Percentiles rank a stretch among this genome's conserved stretches.
These are phyloP conservation scores for Stegodyphus mimosarum DNA, from an alignment of 1,140 invertebrate species.

Conservation along the genomic window DNA sequence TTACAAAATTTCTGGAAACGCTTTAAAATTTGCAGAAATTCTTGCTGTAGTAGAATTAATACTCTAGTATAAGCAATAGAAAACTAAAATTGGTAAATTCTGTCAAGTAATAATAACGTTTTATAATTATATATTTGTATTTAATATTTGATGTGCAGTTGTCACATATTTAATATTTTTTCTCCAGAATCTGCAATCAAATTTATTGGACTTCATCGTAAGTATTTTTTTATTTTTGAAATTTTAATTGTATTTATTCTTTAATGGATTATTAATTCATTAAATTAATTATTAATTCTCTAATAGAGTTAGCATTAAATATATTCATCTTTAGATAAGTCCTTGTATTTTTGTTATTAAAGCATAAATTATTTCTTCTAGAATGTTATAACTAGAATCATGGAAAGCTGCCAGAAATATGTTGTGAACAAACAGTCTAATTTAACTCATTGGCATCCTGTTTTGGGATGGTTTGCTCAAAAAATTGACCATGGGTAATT, in stretches of 20 bases:
- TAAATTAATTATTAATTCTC: neutral
- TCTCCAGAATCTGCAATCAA: conserved; percentile 67
- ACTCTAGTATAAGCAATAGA: too few relatives aligned
- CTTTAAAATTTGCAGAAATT: too few relatives aligned
- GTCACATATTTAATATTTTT: conserved; percentile 2
- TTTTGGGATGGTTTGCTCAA: conserved; percentile 96
- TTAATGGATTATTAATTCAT: neutral
- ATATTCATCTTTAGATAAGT: neutral
- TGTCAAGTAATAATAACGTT: too few relatives aligned
- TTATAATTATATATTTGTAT: too few relatives aligned
- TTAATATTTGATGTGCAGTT: too few relatives aligned
- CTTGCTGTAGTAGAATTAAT: too few relatives aligned
- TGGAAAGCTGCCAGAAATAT: conserved; percentile 87
- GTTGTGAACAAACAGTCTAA: conserved; percentile 87
- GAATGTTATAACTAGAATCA: conserved; percentile 81
- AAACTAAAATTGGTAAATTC: too few relatives aligned
- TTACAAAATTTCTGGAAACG: too few relatives aligned
- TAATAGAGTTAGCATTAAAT: neutral
- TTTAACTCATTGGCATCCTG: conserved; percentile 95
- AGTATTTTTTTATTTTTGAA: conserved; percentile 61
- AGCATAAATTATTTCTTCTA: conserved; percentile 67
- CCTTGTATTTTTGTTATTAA: neutral
- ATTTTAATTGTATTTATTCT: neutral
- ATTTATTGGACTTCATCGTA: conserved; percentile 69
- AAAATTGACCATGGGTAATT: conserved; percentile 76